These are phyloP conservation scores for Gulo gulo DNA, from an alignment of 2,113 vertebrate species.

Conservation along the genomic window DNA sequence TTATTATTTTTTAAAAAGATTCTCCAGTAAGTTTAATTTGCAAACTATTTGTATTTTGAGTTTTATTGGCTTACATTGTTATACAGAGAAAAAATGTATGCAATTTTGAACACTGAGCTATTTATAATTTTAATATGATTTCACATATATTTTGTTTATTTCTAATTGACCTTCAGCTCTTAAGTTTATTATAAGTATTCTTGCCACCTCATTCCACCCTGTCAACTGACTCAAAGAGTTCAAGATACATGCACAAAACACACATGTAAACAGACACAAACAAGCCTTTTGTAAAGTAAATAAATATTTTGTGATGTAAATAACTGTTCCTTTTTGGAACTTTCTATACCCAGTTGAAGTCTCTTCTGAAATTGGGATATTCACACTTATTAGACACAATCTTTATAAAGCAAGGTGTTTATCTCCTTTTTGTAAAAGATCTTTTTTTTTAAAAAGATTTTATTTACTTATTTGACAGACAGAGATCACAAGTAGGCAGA, in stretches of 20 bases:
- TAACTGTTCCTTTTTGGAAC: conserved; percentile 7
- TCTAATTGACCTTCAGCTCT: conserved; percentile 12
- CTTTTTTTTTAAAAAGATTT: background rate
- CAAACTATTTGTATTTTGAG: conserved; percentile 6
- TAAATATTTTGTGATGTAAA: conserved; percentile 15
- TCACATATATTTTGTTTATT: background rate
- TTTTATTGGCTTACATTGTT: background rate
- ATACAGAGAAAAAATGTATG: background rate
- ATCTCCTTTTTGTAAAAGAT: background rate
- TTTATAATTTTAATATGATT: background rate
- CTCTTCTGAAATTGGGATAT: conserved; percentile 22
- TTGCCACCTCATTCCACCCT: background rate
- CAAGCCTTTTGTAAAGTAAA: background rate
- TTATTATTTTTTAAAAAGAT: background rate
- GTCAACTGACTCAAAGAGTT: background rate
- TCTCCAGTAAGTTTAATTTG: background rate
- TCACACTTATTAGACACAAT: conserved; percentile 22
- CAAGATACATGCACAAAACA: background rate
- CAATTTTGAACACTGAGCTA: background rate
- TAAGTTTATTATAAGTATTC: background rate
- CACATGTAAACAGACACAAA: background rate
- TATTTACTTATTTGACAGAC: no score
- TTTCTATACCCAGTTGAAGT: conserved; percentile 36
- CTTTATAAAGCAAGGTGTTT: conserved; percentile 18
- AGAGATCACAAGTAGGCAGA: no score